Percentiles rank a stretch among this genome's conserved stretches.
Conservation (phyloP, 2,113 vertebrate species). For the Nymphicus hollandicus region DNA sequence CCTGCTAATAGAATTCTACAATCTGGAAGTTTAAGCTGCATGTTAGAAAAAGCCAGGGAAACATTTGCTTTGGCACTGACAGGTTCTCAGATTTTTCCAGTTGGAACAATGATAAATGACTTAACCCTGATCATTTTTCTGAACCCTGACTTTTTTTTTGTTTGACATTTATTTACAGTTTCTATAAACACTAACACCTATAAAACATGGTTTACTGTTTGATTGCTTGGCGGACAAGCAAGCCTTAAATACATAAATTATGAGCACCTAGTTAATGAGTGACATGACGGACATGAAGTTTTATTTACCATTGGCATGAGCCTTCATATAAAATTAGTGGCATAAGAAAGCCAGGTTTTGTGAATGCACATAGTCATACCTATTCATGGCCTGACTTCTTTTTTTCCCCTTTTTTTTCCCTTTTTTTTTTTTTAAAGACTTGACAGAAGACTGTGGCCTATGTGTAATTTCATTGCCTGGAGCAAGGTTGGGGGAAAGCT, state of each 20-base stretch:
- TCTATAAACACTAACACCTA: slow-evolving; percentile 86
- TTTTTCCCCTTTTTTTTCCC: background rate
- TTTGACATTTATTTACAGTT: slow-evolving; percentile 85
- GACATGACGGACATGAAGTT: slow-evolving; percentile 74
- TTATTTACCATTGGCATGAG: slow-evolving; percentile 75
- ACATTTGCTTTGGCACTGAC: slow-evolving; percentile 72
- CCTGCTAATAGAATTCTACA: slow-evolving; percentile 31
- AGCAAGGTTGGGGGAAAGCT: slow-evolving; percentile 81
- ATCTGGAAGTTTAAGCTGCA: slow-evolving; percentile 29
- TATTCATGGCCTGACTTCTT: slow-evolving; percentile 66
- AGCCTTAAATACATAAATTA: slow-evolving; percentile 78
- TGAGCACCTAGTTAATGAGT: slow-evolving; percentile 80
- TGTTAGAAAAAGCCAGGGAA: slow-evolving; percentile 53
- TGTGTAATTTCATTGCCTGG: slow-evolving; percentile 81
- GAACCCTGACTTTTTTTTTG: slow-evolving; percentile 74
- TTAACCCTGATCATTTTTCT: slow-evolving; percentile 73
- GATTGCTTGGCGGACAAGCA: slow-evolving; percentile 71
- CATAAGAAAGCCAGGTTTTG: slow-evolving; percentile 72
- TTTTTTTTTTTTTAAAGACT: slow-evolving; percentile 40
- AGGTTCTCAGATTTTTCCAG: slow-evolving; percentile 69
- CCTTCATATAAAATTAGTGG: slow-evolving; percentile 80
- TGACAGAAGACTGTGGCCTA: slow-evolving; percentile 77
- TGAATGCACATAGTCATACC: slow-evolving; percentile 74
- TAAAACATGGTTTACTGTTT: slow-evolving; percentile 75
- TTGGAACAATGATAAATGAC: slow-evolving; percentile 81